Conservation (phyloP, 1,140 invertebrate genomes). For the Cheumatopsyche charites region DNA sequence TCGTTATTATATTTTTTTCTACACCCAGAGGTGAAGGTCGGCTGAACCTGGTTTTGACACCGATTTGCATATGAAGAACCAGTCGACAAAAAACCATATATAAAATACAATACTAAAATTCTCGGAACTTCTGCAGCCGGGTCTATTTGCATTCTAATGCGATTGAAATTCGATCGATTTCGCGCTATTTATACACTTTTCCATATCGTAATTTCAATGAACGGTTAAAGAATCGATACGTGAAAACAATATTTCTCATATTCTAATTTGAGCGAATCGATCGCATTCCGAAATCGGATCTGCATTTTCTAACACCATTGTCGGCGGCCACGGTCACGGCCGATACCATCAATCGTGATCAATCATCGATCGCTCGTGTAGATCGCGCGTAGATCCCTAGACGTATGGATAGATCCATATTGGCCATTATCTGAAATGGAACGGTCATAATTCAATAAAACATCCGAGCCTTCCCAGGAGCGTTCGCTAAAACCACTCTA, state of each 20-base stretch:
- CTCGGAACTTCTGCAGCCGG: not conserved
- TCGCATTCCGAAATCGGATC: not conserved
- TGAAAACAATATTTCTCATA: not conserved
- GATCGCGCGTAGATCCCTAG: not conserved
- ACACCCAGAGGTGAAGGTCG: constrained; percentile 19
- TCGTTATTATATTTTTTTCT: constrained; percentile 6
- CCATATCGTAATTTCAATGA: not conserved
- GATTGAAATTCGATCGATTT: constrained; percentile 1
- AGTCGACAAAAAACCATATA: not conserved
- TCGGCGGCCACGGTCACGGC: constrained; percentile 5
- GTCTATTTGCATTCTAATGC: constrained; percentile 19
- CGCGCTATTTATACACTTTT: not conserved
- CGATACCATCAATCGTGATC: constrained; percentile 17
- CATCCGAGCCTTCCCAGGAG: too few relatives aligned
- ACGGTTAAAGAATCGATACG: not conserved
- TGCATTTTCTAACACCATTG: constrained; percentile 17
- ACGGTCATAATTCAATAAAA: constrained; percentile 15
- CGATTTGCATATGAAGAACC: not conserved
- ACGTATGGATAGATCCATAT: not conserved
- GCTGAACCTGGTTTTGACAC: not conserved
- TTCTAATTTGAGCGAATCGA: too few relatives aligned
- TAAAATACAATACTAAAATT: too few relatives aligned
- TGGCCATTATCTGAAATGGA: not conserved
- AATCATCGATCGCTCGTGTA: constrained; percentile 2
- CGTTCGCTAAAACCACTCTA: too few relatives aligned